These are phyloP conservation scores for Tachina grossa DNA, from an alignment of 2,888 invertebrate genomes.

Conservation along the genomic window DNA sequence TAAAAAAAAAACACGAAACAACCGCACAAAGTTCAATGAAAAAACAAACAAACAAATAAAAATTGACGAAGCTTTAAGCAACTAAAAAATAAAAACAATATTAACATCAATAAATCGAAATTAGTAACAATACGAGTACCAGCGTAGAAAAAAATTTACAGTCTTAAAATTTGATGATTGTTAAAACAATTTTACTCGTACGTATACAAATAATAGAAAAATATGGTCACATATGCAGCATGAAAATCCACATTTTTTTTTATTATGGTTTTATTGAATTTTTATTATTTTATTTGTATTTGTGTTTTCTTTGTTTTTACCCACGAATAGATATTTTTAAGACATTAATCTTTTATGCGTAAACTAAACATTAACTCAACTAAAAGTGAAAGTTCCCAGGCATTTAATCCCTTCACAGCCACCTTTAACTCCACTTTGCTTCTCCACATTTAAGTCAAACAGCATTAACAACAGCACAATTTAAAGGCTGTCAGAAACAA, in stretches of 20 bases:
- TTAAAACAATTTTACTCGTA: conserved; percentile 19
- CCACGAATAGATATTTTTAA: conserved; percentile 7
- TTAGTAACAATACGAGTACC: conserved; percentile 10
- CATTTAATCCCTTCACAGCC: conserved; percentile 16
- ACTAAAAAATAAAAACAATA: conserved; percentile 15
- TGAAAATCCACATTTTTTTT: no score
- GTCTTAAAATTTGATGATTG: conserved; percentile 32
- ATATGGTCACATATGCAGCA: no score
- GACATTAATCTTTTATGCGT: conserved; percentile 64
- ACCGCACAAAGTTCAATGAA: conserved; percentile 62
- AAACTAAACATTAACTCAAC: not conserved
- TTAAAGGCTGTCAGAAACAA: conserved; percentile 72
- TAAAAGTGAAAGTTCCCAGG: conserved; percentile 68
- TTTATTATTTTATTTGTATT: conserved; percentile 32
- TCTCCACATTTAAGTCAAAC: conserved; percentile 8
- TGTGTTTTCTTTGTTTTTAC: conserved; percentile 2
- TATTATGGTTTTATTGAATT: conserved; percentile 1
- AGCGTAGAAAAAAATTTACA: conserved; percentile 20
- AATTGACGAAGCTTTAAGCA: conserved; percentile 48
- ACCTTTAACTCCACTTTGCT: not conserved
- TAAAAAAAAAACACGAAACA: conserved; percentile 11
- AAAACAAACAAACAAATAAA: conserved; percentile 14
- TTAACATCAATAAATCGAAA: conserved; percentile 37
- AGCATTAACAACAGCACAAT: conserved; percentile 44
- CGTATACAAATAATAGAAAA: not conserved